Conservation (phyloP, 1,140 invertebrate genomes). For the Zophobas atratus region DNA sequence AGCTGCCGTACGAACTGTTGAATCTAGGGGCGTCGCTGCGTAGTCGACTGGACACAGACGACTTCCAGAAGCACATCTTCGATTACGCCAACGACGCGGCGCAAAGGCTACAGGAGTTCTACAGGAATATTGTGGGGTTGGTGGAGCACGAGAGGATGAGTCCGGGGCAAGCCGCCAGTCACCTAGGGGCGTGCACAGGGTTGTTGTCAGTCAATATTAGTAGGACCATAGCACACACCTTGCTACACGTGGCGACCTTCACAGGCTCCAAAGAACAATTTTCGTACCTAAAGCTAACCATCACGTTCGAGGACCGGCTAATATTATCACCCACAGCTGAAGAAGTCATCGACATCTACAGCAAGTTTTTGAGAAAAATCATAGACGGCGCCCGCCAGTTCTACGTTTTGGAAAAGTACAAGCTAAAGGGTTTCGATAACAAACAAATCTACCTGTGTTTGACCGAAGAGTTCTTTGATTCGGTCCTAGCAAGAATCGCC, state of each 20-base stretch:
- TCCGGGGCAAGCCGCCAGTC: constrained; percentile 9
- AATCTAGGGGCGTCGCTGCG: constrained; percentile 47
- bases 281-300: constrained; percentile 56
- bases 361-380: constrained; percentile 54
- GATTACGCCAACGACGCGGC: constrained; percentile 62
- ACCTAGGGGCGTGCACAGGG: constrained; percentile 54
- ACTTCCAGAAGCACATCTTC: constrained; percentile 68
- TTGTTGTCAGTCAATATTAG: constrained; percentile 57
- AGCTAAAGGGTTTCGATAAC: constrained; percentile 55
- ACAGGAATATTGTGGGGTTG: constrained; percentile 49
- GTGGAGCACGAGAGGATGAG: constrained; percentile 50
- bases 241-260: constrained; percentile 53
- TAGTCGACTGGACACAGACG: constrained; percentile 70
- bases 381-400: constrained; percentile 51
- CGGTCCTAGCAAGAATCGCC: constrained; percentile 50
- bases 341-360: constrained; percentile 45
- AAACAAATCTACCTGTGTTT: constrained; percentile 55
- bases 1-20: constrained; percentile 68
- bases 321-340: constrained; percentile 51
- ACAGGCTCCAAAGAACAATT: constrained; percentile 45
- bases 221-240: constrained; percentile 52
- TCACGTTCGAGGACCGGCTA: constrained; percentile 51
- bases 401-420: constrained; percentile 50
- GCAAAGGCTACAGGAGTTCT: constrained; percentile 53
- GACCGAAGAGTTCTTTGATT: constrained; percentile 58